These are phyloP conservation scores for Chinchilla lanigera DNA, from an alignment of 2,113 vertebrate genomes.

Conservation along the genomic window DNA sequence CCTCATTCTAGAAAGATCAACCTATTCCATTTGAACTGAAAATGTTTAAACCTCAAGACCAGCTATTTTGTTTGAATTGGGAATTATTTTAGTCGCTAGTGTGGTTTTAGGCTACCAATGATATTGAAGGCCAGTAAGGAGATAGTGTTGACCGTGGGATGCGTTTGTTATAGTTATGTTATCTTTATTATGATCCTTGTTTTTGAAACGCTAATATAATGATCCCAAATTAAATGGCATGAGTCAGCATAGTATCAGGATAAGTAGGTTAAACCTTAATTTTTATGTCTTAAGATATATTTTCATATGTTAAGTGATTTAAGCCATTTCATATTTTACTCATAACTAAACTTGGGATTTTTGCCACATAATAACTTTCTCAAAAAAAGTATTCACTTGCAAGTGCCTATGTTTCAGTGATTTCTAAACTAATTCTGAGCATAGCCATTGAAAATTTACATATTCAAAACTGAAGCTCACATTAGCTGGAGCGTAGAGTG, in stretches of 20 bases:
- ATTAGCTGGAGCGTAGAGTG: background rate
- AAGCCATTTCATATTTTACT: background rate
- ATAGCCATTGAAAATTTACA: constrained; percentile 50
- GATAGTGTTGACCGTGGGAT: background rate
- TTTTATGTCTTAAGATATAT: background rate
- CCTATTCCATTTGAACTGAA: background rate
- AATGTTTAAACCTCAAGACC: background rate
- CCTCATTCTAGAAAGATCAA: background rate
- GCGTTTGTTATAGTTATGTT: background rate
- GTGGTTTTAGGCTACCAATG: background rate
- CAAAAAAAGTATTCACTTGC: background rate
- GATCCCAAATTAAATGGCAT: background rate
- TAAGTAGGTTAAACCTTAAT: background rate
- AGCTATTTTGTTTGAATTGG: background rate
- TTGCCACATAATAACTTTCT: background rate
- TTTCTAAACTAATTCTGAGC: constrained; percentile 20
- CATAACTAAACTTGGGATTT: background rate
- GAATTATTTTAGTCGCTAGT: background rate
- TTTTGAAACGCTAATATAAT: background rate
- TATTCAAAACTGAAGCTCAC: background rate
- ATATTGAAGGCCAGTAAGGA: background rate
- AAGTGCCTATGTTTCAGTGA: background rate
- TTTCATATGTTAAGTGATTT: background rate
- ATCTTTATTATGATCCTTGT: background rate
- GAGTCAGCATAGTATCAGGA: background rate